phyloP scores from a whole-genome alignment of 2,888 invertebrate genomes.

The Druceiella hillmani region DNA sequence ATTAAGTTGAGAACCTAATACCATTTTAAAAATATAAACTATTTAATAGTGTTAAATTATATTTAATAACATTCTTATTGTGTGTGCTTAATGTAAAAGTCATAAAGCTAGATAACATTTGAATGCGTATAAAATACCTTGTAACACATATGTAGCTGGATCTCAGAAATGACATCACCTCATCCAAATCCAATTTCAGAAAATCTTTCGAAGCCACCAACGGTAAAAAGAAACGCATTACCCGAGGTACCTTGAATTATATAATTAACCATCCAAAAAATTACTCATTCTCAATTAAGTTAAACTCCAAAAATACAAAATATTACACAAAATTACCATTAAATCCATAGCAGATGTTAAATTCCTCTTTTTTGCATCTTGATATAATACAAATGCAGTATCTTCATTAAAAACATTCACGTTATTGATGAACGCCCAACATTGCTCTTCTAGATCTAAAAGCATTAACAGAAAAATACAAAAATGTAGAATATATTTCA shows the following conservation, averaged over 20 bases:
- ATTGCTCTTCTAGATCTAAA: conserved; percentile 67
- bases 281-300: not conserved
- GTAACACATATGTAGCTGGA: conserved; percentile 73
- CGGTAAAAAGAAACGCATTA: conserved; percentile 70
- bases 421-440: conserved; percentile 71
- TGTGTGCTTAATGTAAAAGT: too few species aligned
- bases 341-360: conserved; percentile 61
- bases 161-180: conserved; percentile 59
- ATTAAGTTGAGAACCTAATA: too few species aligned
- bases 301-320: too few species aligned
- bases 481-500: too few species aligned
- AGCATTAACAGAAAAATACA: conserved; percentile 9
- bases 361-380: conserved; percentile 52
- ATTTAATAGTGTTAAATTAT: too few species aligned
- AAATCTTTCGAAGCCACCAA: conserved; percentile 72
- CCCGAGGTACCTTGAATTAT: conserved; percentile 54
- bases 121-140: conserved; percentile 47
- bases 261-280: not conserved
- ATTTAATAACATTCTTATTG: too few species aligned
- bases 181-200: conserved; percentile 58
- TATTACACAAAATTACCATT: conserved; percentile 54
- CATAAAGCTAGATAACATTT: too few species aligned
- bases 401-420: conserved; percentile 66
- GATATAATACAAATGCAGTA: conserved; percentile 63
- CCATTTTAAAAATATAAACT: too few species aligned